A percentile compares a stretch with the other conserved stretches of the same genome.
These are phyloP conservation scores for Enteromius paludinosus DNA, from an alignment of 2,797 vertebrate species.

Conservation along the genomic window DNA sequence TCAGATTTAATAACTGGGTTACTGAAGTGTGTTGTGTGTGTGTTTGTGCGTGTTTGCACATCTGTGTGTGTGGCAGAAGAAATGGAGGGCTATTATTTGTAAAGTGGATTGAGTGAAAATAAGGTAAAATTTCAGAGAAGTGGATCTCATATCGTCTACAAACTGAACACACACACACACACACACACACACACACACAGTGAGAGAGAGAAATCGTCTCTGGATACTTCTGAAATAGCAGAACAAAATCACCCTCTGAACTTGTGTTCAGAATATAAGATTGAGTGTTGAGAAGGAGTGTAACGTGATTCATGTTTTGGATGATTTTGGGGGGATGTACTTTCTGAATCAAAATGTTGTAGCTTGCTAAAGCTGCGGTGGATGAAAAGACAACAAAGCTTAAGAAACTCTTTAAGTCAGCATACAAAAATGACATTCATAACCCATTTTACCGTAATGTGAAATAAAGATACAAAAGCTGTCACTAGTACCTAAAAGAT, in stretches of 20 bases:
- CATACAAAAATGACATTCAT: not conserved
- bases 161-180: not conserved
- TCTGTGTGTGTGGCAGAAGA: not conserved
- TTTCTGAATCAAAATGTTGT: not conserved
- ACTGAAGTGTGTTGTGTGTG: not conserved
- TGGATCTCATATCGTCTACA: not conserved
- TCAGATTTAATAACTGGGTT: not conserved
- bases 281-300: not conserved
- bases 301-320: not conserved
- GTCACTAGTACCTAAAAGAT: no score
- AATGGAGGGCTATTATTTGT: not conserved
- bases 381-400: not conserved
- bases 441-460: not conserved
- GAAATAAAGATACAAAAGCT: no score
- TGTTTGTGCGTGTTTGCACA: not conserved
- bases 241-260: not conserved
- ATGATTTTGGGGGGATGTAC: not conserved
- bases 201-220: not conserved
- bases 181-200: not conserved
- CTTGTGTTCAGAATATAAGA: not conserved
- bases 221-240: conserved; percentile 11
- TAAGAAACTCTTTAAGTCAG: not conserved
- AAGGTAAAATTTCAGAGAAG: not conserved
- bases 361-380: no score
- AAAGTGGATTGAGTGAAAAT: not conserved